A percentile compares a stretch with the other conserved stretches of the same genome.
These are phyloP conservation scores for Trimorus sp. DNA, from an alignment of 2,888 invertebrate species.

Conservation along the genomic window DNA sequence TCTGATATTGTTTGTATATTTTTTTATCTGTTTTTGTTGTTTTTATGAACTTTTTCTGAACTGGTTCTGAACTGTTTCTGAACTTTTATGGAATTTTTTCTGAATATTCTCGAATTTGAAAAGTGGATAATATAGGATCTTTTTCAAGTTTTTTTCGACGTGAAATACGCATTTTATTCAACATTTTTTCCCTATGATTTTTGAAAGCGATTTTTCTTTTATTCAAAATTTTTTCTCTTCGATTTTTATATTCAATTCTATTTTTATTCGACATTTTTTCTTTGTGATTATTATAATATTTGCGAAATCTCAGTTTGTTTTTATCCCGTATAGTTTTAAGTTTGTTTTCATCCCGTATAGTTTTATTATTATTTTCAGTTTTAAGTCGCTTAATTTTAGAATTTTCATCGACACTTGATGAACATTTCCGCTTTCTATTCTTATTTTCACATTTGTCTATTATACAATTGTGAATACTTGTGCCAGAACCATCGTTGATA, in stretches of 20 bases:
- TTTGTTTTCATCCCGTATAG: neutral
- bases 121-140: neutral
- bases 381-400: neutral
- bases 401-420: no score
- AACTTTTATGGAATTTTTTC: no score
- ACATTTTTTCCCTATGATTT: no score
- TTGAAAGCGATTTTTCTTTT: neutral
- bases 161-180: no score
- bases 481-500: no score
- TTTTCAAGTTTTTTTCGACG: neutral
- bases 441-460: no score
- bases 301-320: neutral
- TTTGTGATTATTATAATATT: conserved; percentile 15
- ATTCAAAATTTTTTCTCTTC: neutral
- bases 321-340: conserved; percentile 1
- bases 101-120: conserved; percentile 1
- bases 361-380: neutral
- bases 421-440: no score
- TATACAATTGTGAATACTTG: no score
- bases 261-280: neutral
- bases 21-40: no score
- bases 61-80: no score
- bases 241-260: conserved; percentile 1
- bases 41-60: no score
- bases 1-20: no score